phyloP scores from a whole-genome alignment of 1,140 invertebrate species.

The Zaprionus lachaisei region DNA sequence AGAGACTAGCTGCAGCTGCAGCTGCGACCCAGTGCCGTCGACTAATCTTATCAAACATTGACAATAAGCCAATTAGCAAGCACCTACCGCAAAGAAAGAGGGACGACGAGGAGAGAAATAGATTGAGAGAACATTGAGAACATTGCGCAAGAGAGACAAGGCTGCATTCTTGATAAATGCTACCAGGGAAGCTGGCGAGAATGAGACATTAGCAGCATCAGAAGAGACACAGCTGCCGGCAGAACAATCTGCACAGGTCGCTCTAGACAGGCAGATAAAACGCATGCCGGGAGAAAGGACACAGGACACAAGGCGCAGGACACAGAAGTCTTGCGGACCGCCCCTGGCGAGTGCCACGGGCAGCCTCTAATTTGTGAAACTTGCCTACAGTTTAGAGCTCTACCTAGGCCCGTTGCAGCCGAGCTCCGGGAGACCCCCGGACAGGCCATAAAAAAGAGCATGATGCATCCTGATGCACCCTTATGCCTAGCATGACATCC shows the following conservation, averaged over 20 bases:
- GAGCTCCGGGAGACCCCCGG: constrained; percentile 1
- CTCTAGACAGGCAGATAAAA: constrained; percentile 58
- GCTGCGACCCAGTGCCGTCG: constrained; percentile 9
- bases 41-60: constrained; percentile 78
- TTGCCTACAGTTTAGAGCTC: constrained; percentile 75
- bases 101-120: constrained; percentile 12
- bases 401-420: constrained; percentile 1
- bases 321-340: neutral
- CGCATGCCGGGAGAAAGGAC: constrained; percentile 31
- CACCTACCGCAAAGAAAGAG: constrained; percentile 63
- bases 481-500: constrained; percentile 66
- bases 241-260: constrained; percentile 55
- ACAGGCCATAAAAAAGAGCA: constrained; percentile 60
- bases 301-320: constrained; percentile 36
- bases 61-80: constrained; percentile 82
- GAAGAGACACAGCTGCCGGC: constrained; percentile 65
- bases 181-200: constrained; percentile 76
- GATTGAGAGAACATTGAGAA: constrained; percentile 20
- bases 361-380: constrained; percentile 80
- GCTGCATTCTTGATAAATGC: constrained; percentile 55
- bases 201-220: constrained; percentile 68
- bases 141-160: constrained; percentile 70
- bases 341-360: constrained; percentile 15
- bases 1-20: constrained; percentile 52
- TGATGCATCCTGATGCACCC: constrained; percentile 35